Evolutionary conservation across 1,140 invertebrate species (phyloP), one percentile per base, ranked within the genome.

Genomic region (Babylonia areolata): DNA sequence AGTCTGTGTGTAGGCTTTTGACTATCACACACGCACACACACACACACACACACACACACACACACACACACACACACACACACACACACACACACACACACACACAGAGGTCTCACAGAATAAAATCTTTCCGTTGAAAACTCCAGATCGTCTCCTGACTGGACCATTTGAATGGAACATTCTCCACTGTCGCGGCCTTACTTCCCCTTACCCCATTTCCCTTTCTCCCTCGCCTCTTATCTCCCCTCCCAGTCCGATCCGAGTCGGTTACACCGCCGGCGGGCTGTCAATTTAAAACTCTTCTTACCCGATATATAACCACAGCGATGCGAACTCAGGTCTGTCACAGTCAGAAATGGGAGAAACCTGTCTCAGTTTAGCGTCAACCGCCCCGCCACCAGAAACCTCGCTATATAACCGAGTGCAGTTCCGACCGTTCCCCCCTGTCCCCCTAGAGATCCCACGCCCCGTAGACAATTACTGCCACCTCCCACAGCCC

Each of bases 361-460:
- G 28, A 23, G 28, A 64, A 64, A 77, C 75, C 75, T 77, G 75
- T 39, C 33, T 40, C 35, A 37, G 75, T 28, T 77, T 77, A 77
- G 75, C 37, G 75, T 77, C 75, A 77, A 39, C 17, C 17, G 17
- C 37, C 75, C 6, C 15, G 58, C 58, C 5, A 64, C 6, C 75
- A 1, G 75, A 40, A 11, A 6, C 20, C 3, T 15, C 75, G 37
- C 28, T 35, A 9, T 6, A 31, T n/a, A n/a, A n/a, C n/a, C n/a
- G 33, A 73, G 35, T 73, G 71, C n/a, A 35, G 33, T 5, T 40
- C 37, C 5, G 75, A 40, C 35, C 35, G 75, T 6, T 77, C 6
- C 17, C 75, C 35, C 2, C 35, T 28, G 15, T 77, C 75, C 75
- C 75, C 75, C 75, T 15, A 40, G 75, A 37, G 75, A 37, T 23